Evolutionary conservation across 2,113 vertebrate genomes (phyloP).

Genomic region (Solea senegalensis): DNA sequence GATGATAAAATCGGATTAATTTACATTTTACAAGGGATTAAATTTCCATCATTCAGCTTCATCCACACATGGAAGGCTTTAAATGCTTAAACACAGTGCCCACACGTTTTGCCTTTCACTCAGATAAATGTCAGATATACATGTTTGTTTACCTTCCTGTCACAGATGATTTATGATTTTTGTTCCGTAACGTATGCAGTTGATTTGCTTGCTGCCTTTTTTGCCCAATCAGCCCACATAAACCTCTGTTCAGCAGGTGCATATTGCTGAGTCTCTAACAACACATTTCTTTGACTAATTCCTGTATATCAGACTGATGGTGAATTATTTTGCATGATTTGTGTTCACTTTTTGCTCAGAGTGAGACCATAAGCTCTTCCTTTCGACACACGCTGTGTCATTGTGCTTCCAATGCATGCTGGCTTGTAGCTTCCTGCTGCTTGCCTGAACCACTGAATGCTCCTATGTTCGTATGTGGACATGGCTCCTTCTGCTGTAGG

Average conservation of each 20-base stretch:
- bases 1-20: background rate
- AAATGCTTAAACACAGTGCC: background rate
- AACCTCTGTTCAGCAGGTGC: conserved; percentile 64
- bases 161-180: conserved; percentile 65
- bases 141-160: conserved; percentile 42
- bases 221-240: conserved; percentile 48
- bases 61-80: background rate
- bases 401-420: conserved; percentile 77
- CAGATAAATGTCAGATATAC: conserved; percentile 27
- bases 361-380: conserved; percentile 55
- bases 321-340: conserved; percentile 71
- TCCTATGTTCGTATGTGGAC: conserved; percentile 70
- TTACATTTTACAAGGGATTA: background rate
- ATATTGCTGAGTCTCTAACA: conserved; percentile 51
- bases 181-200: conserved; percentile 60
- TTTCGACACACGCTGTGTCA: conserved; percentile 70
- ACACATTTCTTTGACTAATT: conserved; percentile 37
- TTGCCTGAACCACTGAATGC: conserved; percentile 74
- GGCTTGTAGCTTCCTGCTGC: conserved; percentile 77
- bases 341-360: conserved; percentile 65
- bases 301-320: conserved; percentile 29
- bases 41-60: conserved; percentile 10
- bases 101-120: conserved; percentile 25
- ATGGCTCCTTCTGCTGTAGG: conserved; percentile 71
- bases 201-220: conserved; percentile 72